Percentiles rank a stretch among this genome's conserved stretches.
phyloP scores from a whole-genome alignment of 2,113 vertebrate genomes.

The Psophia crepitans region DNA sequence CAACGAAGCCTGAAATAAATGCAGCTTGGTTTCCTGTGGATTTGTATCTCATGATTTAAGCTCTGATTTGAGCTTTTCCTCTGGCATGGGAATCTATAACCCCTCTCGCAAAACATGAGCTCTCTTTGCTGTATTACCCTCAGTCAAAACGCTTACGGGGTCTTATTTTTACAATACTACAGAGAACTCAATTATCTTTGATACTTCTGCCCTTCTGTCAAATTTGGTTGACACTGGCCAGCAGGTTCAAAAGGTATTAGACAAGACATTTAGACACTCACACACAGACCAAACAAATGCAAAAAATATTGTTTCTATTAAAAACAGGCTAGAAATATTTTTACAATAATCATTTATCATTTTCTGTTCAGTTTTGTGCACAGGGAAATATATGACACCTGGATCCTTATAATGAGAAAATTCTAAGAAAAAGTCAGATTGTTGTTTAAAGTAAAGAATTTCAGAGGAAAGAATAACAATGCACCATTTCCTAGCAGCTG shows the following conservation, averaged over 20 bases:
- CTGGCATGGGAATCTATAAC: not conserved
- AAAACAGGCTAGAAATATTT: not conserved
- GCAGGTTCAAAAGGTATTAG: not conserved
- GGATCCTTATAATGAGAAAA: not conserved
- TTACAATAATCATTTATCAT: not conserved
- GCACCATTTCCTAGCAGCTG: not conserved
- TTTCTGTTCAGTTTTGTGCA: not conserved
- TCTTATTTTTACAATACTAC: not conserved
- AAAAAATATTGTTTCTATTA: not conserved
- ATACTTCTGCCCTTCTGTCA: not conserved
- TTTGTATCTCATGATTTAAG: slow-evolving; percentile 8
- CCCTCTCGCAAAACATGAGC: not conserved
- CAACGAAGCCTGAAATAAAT: slow-evolving; percentile 7
- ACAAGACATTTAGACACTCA: not conserved
- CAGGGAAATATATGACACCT: not conserved
- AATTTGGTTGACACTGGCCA: not conserved
- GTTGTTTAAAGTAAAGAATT: not conserved
- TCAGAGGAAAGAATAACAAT: not conserved
- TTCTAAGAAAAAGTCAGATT: not conserved
- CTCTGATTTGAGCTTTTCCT: not conserved
- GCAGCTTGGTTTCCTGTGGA: not conserved
- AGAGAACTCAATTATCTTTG: not conserved
- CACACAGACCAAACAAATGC: not conserved
- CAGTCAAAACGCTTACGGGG: not conserved
- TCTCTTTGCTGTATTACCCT: not conserved